These are phyloP conservation scores for Microctenopoma steveboyesi DNA, from an alignment of 2,797 vertebrate genomes.

Conservation along the genomic window DNA sequence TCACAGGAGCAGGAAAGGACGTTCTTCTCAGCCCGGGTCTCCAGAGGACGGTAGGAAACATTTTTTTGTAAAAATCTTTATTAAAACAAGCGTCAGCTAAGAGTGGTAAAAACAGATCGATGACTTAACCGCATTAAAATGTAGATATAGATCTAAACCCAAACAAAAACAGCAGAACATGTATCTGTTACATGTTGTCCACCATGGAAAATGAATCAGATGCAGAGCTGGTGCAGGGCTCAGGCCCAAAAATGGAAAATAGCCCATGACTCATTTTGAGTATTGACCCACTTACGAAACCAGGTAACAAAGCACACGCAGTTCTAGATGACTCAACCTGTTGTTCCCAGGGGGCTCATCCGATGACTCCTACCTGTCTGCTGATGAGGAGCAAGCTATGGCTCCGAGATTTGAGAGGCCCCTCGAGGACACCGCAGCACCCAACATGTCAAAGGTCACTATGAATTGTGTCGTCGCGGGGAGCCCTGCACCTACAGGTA, in stretches of 20 bases:
- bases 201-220: slow-evolving; percentile 1
- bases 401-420: slow-evolving; percentile 86
- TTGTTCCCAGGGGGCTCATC: slow-evolving; percentile 80
- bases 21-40: slow-evolving; percentile 70
- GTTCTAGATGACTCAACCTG: background rate
- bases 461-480: slow-evolving; percentile 87
- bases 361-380: slow-evolving; percentile 88
- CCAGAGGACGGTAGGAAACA: slow-evolving; percentile 86
- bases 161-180: slow-evolving; percentile 1
- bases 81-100: no score
- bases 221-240: background rate
- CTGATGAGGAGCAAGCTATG: slow-evolving; percentile 86
- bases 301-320: background rate
- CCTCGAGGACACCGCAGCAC: slow-evolving; percentile 77
- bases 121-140: background rate
- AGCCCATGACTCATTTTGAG: slow-evolving; percentile 15
- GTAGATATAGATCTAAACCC: background rate
- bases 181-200: background rate
- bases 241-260: slow-evolving; percentile 24
- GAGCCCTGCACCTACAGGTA: slow-evolving; percentile 88
- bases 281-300: slow-evolving; percentile 24
- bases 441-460: slow-evolving; percentile 79
- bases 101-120: background rate
- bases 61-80: background rate
- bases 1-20: slow-evolving; percentile 64